These are phyloP conservation scores for Tragulus kanchil DNA, from an alignment of 2,113 vertebrate genomes.

Conservation along the genomic window DNA sequence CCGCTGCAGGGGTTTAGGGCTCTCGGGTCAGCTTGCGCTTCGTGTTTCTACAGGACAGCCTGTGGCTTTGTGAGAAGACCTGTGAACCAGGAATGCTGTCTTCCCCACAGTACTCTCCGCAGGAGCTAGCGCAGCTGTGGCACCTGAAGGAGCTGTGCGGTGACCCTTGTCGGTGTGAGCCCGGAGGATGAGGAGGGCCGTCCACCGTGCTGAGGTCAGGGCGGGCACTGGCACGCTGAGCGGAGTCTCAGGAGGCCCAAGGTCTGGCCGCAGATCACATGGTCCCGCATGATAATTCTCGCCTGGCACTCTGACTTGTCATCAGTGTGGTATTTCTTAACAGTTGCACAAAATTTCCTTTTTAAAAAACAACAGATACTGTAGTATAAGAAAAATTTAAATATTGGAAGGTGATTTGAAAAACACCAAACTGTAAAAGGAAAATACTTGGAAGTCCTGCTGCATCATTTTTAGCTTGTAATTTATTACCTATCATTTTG, in stretches of 20 bases:
- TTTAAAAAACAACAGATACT: conserved; percentile 53
- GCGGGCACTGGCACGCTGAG: neutral
- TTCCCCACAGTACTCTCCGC: conserved; percentile 95
- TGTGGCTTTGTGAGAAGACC: conserved; percentile 97
- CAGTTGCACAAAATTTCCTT: conserved; percentile 50
- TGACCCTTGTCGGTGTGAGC: conserved; percentile 94
- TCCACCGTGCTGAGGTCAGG: neutral
- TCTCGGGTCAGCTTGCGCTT: neutral
- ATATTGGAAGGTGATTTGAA: conserved; percentile 47
- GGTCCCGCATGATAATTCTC: neutral
- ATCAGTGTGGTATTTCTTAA: neutral
- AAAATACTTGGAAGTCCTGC: conserved; percentile 54
- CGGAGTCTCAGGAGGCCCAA: neutral
- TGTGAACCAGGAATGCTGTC: conserved; percentile 96
- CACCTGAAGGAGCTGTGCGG: conserved; percentile 91
- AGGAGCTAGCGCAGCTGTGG: conserved; percentile 94
- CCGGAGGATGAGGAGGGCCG: conserved; percentile 48
- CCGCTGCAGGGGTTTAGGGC: neutral
- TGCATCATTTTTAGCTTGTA: conserved; percentile 1
- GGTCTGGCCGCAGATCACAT: accelerated
- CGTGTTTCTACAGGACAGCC: conserved; percentile 90
- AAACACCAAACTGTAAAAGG: conserved; percentile 61
- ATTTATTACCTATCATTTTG: neutral
- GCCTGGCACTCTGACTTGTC: neutral
- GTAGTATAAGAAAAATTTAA: conserved; percentile 25